Evolutionary conservation across 2,888 invertebrate genomes (phyloP).

Genomic region (Aproaerema taeniolella): DNA sequence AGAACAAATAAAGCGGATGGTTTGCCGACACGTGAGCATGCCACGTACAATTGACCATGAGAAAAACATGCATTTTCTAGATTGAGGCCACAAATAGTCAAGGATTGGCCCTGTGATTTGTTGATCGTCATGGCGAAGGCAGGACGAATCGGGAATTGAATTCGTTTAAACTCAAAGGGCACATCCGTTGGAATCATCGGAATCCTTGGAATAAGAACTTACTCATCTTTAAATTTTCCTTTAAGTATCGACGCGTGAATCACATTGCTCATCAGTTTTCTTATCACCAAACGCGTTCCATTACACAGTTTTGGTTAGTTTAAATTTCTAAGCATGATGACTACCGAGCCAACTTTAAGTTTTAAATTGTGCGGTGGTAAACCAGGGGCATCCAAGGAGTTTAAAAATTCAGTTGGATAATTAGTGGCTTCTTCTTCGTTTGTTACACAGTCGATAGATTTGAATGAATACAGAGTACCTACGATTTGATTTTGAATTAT

Average conservation of each 20-base stretch:
- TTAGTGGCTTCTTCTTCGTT: slow-evolving; percentile 26
- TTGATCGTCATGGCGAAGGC: slow-evolving; percentile 21
- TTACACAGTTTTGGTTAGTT: slow-evolving; percentile 26
- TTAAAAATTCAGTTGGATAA: slow-evolving; percentile 29
- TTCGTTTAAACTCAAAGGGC: slow-evolving; percentile 19
- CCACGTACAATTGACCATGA: slow-evolving; percentile 12
- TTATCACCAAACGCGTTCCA: slow-evolving; percentile 22
- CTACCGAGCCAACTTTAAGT: slow-evolving; percentile 29
- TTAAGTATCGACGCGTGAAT: slow-evolving; percentile 20
- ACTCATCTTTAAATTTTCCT: slow-evolving; percentile 20
- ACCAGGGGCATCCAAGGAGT: slow-evolving; percentile 30
- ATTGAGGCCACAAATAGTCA: slow-evolving; percentile 15
- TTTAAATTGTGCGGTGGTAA: slow-evolving; percentile 29
- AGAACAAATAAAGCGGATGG: slow-evolving; percentile 8
- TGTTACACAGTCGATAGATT: slow-evolving; percentile 28
- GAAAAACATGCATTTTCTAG: slow-evolving; percentile 12
- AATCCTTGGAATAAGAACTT: slow-evolving; percentile 21
- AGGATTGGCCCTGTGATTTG: slow-evolving; percentile 15
- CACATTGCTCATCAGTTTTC: slow-evolving; percentile 23
- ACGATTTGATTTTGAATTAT: slow-evolving; percentile 30
- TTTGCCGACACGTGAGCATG: slow-evolving; percentile 10
- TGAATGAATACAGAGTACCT: slow-evolving; percentile 24
- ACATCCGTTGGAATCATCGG: slow-evolving; percentile 22
- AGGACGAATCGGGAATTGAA: slow-evolving; percentile 24
- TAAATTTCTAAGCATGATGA: slow-evolving; percentile 31